Percentiles rank a stretch among this genome's conserved stretches.
These are phyloP conservation scores for Orthosia gothica DNA, from an alignment of 2,888 invertebrate species.

Conservation along the genomic window DNA sequence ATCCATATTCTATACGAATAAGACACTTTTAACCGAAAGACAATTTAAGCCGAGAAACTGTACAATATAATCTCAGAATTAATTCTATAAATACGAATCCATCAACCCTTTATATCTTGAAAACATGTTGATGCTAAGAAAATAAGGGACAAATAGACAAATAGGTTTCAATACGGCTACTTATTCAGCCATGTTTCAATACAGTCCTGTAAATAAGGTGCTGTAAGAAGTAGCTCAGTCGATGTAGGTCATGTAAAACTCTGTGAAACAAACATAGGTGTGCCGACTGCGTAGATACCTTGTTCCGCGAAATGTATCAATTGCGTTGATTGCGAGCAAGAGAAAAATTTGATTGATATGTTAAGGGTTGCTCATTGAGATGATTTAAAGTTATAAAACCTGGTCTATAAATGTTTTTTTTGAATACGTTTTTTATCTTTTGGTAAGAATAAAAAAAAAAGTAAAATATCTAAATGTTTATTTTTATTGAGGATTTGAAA, in stretches of 20 bases:
- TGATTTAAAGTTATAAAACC: no score
- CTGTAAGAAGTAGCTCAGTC: slow-evolving; percentile 15
- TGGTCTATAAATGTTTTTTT: no score
- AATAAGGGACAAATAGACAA: slow-evolving; percentile 43
- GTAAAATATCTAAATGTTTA: no score
- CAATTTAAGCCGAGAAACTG: not conserved
- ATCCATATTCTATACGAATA: not conserved
- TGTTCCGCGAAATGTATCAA: slow-evolving; percentile 2
- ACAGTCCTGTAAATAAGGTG: slow-evolving; percentile 33
- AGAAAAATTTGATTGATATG: no score
- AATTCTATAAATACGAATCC: slow-evolving; percentile 17
- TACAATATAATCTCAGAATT: slow-evolving; percentile 10
- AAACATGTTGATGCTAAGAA: slow-evolving; percentile 43
- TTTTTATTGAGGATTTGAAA: not conserved
- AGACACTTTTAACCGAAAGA: not conserved
- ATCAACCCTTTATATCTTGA: slow-evolving; percentile 24
- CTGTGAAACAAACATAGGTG: slow-evolving; percentile 24
- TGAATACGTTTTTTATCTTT: no score
- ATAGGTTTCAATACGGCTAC: slow-evolving; percentile 43
- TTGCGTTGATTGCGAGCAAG: not conserved
- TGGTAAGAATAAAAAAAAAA: no score
- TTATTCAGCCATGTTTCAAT: slow-evolving; percentile 39
- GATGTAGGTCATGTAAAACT: slow-evolving; percentile 53
- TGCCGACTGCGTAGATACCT: slow-evolving; percentile 4
- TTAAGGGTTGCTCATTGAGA: not conserved